These are phyloP conservation scores for Parazoanthus swiftii DNA, from an alignment of 92 coral and sea anemone species.

Conservation along the genomic window DNA sequence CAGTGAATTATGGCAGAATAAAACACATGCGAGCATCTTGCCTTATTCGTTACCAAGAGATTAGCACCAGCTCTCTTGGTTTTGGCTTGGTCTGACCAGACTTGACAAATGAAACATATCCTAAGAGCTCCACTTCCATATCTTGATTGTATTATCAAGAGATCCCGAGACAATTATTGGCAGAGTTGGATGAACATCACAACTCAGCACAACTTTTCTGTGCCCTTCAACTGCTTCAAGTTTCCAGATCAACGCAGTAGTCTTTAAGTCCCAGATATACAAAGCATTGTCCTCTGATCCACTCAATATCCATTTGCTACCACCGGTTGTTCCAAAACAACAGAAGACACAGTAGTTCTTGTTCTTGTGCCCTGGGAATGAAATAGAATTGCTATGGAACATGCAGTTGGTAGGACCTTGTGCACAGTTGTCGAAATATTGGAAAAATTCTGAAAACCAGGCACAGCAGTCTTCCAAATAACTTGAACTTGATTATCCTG, in stretches of 20 bases:
- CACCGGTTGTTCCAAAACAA: constrained; percentile 51
- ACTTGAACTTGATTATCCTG: too few relatives aligned
- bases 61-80: too few relatives aligned
- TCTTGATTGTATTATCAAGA: constrained; percentile 28
- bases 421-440: too few relatives aligned
- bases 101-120: too few relatives aligned
- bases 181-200: constrained; percentile 49
- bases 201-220: constrained; percentile 48
- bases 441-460: too few relatives aligned
- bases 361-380: constrained; percentile 55
- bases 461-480: too few relatives aligned
- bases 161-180: constrained; percentile 33
- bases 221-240: constrained; percentile 35
- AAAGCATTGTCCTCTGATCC: constrained; percentile 58
- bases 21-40: too few relatives aligned
- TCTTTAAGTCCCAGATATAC: constrained; percentile 53
- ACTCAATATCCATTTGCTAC: constrained; percentile 47
- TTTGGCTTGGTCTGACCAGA: too few relatives aligned
- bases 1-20: too few relatives aligned
- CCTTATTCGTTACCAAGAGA: too few relatives aligned
- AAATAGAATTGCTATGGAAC: background rate
- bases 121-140: constrained; percentile 20
- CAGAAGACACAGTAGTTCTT: constrained; percentile 55
- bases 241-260: constrained; percentile 42
- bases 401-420: background rate